Evolutionary conservation across 2,797 vertebrate species (phyloP).

Genomic region (Botia almorhae): DNA sequence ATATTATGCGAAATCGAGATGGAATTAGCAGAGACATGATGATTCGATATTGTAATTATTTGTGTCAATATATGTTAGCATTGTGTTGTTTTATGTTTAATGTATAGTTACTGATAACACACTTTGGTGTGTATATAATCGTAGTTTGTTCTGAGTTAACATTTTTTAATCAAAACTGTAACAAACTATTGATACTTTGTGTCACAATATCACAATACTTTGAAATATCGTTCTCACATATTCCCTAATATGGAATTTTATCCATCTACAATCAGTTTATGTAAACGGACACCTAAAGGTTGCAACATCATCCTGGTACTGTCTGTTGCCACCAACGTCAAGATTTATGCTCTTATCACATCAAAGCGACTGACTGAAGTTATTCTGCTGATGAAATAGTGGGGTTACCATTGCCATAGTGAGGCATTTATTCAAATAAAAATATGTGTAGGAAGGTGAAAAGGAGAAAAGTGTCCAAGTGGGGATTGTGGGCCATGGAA

Average conservation of each 20-base stretch:
- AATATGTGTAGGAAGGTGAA: not conserved
- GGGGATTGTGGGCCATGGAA: conserved; percentile 1
- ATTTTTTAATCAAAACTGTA: not conserved
- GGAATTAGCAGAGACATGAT: not conserved
- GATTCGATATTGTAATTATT: not conserved
- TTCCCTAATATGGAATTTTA: not conserved
- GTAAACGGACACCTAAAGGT: not conserved
- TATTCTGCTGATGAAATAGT: not conserved
- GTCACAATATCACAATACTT: not conserved
- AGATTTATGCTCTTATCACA: not conserved
- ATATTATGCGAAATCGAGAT: not conserved
- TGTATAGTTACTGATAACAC: not conserved
- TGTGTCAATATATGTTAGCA: too few relatives aligned
- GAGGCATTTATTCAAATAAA: not conserved
- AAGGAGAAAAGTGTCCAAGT: conserved; percentile 1
- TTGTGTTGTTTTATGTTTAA: not conserved
- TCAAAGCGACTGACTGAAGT: not conserved
- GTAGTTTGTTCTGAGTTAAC: not conserved
- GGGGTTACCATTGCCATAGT: not conserved
- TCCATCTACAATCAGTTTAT: conserved; percentile 4
- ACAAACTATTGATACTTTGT: not conserved
- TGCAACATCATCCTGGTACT: not conserved
- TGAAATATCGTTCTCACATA: not conserved
- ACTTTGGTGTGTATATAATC: not conserved
- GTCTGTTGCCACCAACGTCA: not conserved